Evolutionary conservation across 35 echinoderm and acorn worm species (phyloP).

Genomic region (Hemicentrotus pulcherrimus): DNA sequence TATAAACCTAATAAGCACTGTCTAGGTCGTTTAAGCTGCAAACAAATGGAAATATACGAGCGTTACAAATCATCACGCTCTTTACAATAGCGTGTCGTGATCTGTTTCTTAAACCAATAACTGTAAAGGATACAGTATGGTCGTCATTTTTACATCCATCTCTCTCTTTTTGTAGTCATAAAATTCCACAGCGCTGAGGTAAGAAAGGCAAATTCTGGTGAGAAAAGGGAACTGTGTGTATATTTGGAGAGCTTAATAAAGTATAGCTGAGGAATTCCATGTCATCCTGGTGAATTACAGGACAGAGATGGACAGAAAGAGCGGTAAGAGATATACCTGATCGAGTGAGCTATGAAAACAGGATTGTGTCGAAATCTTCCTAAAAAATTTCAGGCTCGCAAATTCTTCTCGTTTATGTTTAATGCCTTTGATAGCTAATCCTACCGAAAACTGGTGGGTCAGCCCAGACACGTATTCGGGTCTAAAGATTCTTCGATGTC

Average conservation of each 20-base stretch:
- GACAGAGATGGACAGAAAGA: not conserved
- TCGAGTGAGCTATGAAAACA: not conserved
- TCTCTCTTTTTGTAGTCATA: not conserved
- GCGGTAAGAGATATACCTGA: not conserved
- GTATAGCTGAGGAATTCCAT: not conserved
- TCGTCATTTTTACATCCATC: not conserved
- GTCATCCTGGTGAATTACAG: not conserved
- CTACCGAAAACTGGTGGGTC: not conserved
- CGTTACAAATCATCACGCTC: not conserved
- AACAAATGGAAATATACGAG: not conserved
- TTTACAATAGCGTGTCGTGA: not conserved
- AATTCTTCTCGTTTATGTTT: not conserved
- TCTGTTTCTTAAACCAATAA: not conserved
- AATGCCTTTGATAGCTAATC: not conserved
- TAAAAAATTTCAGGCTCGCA: not conserved
- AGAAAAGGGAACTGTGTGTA: not conserved
- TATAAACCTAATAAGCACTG: not conserved
- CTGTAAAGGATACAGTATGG: not conserved
- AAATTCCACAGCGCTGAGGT: not conserved
- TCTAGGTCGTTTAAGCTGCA: not conserved
- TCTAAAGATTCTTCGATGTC: not conserved
- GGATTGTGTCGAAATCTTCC: not conserved
- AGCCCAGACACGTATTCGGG: not conserved
- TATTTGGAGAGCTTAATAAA: conserved; percentile 6
- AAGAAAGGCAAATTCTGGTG: conserved; percentile 2